Conservation (phyloP, 2,113 vertebrate genomes). For the Astur gentilis region DNA sequence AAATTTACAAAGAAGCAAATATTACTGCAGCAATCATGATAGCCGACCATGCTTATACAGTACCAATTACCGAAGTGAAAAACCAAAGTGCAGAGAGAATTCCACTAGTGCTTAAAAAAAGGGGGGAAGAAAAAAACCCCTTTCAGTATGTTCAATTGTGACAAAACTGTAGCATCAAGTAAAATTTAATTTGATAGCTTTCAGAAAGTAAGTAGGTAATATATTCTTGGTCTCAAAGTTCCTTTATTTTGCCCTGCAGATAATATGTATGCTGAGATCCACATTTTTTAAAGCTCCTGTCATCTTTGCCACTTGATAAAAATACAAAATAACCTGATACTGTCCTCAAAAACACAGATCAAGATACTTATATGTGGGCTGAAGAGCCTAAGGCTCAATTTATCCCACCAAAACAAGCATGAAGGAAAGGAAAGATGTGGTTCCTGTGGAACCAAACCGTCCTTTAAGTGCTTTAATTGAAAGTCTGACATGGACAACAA, state of each 20-base stretch:
- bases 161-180: neutral
- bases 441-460: neutral
- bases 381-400: neutral
- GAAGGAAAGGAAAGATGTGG: neutral
- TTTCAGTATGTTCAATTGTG: neutral
- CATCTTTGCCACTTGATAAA: neutral
- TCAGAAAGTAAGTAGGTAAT: neutral
- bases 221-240: neutral
- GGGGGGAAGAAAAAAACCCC: too few relatives aligned
- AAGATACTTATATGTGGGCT: neutral
- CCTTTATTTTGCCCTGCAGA: conserved; percentile 17
- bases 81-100: neutral
- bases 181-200: neutral
- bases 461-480: neutral
- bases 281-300: neutral
- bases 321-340: neutral
- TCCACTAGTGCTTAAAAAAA: neutral
- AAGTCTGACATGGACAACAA: rapidly evolving
- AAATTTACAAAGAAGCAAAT: neutral
- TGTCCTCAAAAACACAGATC: neutral
- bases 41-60: neutral
- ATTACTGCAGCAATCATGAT: rapidly evolving
- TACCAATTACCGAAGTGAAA: neutral
- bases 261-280: neutral
- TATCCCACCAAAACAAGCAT: neutral